Evolutionary conservation across 2,888 invertebrate genomes (phyloP), one percentile per base, ranked within the genome.

Genomic region (Drosophila basisetae): DNA sequence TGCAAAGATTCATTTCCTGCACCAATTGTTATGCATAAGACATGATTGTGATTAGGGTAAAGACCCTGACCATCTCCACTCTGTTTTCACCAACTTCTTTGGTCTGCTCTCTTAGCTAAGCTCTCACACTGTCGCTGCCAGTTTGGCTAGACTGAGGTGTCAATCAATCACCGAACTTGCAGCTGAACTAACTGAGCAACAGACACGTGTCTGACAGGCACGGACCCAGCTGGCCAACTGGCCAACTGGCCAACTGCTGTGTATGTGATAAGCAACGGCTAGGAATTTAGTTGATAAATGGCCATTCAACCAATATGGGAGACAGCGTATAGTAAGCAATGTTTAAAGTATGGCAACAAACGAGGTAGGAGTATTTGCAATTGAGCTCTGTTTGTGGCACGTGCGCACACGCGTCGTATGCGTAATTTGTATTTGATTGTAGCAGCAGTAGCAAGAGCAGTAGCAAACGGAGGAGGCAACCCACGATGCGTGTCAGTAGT

Each of bases 401-500:
- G 84, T 89, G 83, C 64, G 68, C 82, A 60, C 82, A 82, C 69
- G 71, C 65, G 49, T 76, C 88, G 84, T 84, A 72, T 87, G 64
- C 76, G 80, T 85, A 85, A 85, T 85, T 85, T 89, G 81, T 76
- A 78, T 87, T 82, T 87, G 85, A 85, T 85, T 85, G 90, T 80
- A 47, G 54, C 76, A 72, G 65, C 49, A 55, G 89, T 72, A 47
- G 60, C 71, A 11, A 53, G 52, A 56, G 62, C 22, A 28, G 47
- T 37, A n/a, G 52, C 43, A 11, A 35, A 13, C 28, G 18, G 16
- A 25, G 16, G 25, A 18, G 50, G 62, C 77, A 73, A 64, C 66
- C 71, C 64, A 68, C 61, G 28, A 69, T 25, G 76, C 76, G 73
- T 84, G 83, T 89, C 89, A 81, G 83, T 84, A 77, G 73, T 72